Conservation (phyloP, 2,113 vertebrate genomes). For the Lepisosteus oculatus region DNA sequence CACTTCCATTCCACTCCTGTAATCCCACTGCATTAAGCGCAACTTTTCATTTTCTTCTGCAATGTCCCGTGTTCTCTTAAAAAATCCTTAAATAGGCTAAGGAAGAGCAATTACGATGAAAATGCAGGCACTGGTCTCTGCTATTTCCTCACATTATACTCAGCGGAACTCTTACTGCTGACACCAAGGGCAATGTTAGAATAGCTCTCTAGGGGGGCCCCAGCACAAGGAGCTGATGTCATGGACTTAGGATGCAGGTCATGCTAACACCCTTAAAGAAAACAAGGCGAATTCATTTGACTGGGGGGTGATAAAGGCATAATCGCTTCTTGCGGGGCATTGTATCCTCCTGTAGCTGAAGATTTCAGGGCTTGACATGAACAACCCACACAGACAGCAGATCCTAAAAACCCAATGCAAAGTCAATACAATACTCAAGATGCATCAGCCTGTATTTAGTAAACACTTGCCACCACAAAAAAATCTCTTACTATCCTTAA, state of each 20-base stretch:
- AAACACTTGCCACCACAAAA: too few relatives aligned
- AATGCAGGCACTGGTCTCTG: slow-evolving; percentile 28
- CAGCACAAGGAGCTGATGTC: slow-evolving; percentile 63
- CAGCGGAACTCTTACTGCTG: slow-evolving; percentile 33
- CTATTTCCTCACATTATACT: slow-evolving; percentile 58
- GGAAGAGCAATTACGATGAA: background rate
- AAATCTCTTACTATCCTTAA: too few relatives aligned
- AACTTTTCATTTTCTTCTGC: background rate
- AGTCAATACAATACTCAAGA: too few relatives aligned
- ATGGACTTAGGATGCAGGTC: slow-evolving; percentile 47
- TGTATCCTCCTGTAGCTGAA: too few relatives aligned
- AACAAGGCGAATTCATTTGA: slow-evolving; percentile 49
- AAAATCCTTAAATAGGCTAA: background rate
- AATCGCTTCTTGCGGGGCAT: too few relatives aligned
- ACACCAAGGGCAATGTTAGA: slow-evolving; percentile 48
- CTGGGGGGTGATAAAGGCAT: too few relatives aligned
- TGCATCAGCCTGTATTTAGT: too few relatives aligned
- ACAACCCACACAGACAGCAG: too few relatives aligned
- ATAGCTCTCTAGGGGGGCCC: slow-evolving; percentile 37
- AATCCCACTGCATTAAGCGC: background rate
- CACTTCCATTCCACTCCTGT: background rate
- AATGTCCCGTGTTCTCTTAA: background rate
- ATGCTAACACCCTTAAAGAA: slow-evolving; percentile 45
- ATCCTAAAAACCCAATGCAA: too few relatives aligned
- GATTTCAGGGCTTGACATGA: too few relatives aligned